Base-by-base conservation (phyloP, 2,888 invertebrate species). In the Zeuzera pyrina region DNA sequence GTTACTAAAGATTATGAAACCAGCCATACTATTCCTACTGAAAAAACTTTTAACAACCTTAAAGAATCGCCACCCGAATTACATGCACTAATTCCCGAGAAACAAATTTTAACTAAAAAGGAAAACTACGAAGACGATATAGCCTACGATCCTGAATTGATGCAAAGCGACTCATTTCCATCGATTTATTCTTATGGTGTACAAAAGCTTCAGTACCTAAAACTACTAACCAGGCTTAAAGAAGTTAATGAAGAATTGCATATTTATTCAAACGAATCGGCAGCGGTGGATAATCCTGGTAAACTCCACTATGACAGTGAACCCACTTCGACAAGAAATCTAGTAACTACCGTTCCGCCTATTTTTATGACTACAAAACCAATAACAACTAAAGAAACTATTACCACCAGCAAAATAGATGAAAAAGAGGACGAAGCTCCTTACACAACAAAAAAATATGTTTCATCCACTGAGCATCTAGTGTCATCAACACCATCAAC, bases 161-260 rank as follows among this genome's bases (percentile, higher is more conserved):
- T 81, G 83, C 83, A 81, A 60, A 53, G 60, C 33, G 81, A 83
- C 57, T 56, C 73, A 10, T 68, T 67, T 41, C 68, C 78, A 35
- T 77, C 74, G 3, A 62, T 77, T 34, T 69, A 67, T 43, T 63
- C 76, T 11, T 79, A 78, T 33, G 81, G 78, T 33, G 52, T 76
- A 29, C 74, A 78, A 67, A 78, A 72, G 43, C 67, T 76, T 38
- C 68, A 70, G 33, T 77, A 71, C 45, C 43, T 76, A 39, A 76
- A 73, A 57, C 45, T 77, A 43, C 56, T 73, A 49, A 62, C 63
- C 30, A 62, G 61, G 51, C 45, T 77, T 15, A 70, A 76, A 28
- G 57, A 77, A 48, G 59, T 69, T 2, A 78, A 67, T 37, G 69
- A 78, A 52, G 66, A 70, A 37, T 43, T 81, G 26, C 74, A 77